Conservation (phyloP, 2,797 vertebrate species). For the Poeciliopsis infans region DNA sequence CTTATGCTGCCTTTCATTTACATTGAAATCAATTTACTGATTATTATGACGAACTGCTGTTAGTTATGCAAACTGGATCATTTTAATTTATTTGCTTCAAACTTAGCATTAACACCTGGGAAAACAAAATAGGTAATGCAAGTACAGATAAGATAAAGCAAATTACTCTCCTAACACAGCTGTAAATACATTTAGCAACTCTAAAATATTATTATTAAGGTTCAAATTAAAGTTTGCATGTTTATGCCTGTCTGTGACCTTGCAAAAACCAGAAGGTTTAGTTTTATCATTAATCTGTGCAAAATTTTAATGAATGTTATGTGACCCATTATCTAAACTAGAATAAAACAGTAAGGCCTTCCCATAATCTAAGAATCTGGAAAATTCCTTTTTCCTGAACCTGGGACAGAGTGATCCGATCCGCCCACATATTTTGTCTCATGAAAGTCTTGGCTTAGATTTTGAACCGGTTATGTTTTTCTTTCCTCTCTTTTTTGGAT, state of each 20-base stretch:
- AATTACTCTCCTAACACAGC: neutral
- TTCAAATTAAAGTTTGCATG: neutral
- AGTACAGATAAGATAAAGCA: neutral
- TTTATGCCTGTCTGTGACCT: neutral
- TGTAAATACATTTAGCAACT: neutral
- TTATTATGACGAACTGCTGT: too few species aligned
- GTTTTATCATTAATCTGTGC: constrained; percentile 13
- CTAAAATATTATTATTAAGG: neutral
- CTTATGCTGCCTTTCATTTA: neutral
- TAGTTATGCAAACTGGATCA: too few species aligned
- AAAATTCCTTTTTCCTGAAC: constrained; percentile 50
- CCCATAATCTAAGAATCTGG: constrained; percentile 42
- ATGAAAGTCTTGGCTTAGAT: constrained; percentile 45
- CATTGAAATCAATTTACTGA: neutral
- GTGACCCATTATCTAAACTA: neutral
- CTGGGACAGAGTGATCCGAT: constrained; percentile 36
- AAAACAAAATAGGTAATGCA: neutral
- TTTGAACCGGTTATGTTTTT: constrained; percentile 43
- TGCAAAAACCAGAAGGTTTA: neutral
- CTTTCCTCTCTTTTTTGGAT: constrained; percentile 19
- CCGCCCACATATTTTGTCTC: constrained; percentile 63
- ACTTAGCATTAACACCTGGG: neutral
- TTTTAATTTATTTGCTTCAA: neutral
- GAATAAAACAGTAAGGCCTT: constrained; percentile 25
- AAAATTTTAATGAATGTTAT: neutral